Evolutionary conservation across 1,140 invertebrate species (phyloP).

Genomic region (Drosophila repletoides): DNA sequence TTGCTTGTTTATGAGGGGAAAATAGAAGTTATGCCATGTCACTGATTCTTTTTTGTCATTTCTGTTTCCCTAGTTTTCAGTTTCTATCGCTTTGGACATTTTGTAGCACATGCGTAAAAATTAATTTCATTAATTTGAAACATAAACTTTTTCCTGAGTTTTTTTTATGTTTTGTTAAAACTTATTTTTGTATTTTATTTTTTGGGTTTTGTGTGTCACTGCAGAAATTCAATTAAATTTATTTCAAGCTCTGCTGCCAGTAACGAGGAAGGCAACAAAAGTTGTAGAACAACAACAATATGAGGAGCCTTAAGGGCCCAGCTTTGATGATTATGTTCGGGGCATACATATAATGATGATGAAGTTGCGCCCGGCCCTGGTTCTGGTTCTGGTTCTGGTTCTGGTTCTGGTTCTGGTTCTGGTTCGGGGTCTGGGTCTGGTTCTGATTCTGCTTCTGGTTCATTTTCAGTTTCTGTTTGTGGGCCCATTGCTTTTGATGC

Average conservation of each 20-base stretch:
- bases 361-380: conserved; percentile 29
- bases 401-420: neutral
- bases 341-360: conserved; percentile 39
- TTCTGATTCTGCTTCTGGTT: neutral
- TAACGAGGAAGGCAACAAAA: conserved; percentile 15
- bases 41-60: neutral
- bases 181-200: conserved; percentile 23
- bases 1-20: too few relatives aligned
- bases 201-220: conserved; percentile 49
- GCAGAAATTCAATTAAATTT: conserved; percentile 76
- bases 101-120: conserved; percentile 49
- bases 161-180: conserved; percentile 23
- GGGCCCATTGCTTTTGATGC: conserved; percentile 56
- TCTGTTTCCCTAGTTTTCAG: neutral
- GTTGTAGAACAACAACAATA: conserved; percentile 3
- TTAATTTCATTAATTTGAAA: conserved; percentile 67
- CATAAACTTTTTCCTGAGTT: conserved; percentile 46
- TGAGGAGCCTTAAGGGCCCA: conserved; percentile 44
- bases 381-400: conserved; percentile 2
- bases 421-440: too few relatives aligned
- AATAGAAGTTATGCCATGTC: too few relatives aligned
- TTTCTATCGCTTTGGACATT: conserved; percentile 11
- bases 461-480: too few relatives aligned
- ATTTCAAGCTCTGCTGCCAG: conserved; percentile 68
- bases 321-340: conserved; percentile 63